phyloP scores from a whole-genome alignment of 2,888 invertebrate genomes.

The Drosophila merina region DNA sequence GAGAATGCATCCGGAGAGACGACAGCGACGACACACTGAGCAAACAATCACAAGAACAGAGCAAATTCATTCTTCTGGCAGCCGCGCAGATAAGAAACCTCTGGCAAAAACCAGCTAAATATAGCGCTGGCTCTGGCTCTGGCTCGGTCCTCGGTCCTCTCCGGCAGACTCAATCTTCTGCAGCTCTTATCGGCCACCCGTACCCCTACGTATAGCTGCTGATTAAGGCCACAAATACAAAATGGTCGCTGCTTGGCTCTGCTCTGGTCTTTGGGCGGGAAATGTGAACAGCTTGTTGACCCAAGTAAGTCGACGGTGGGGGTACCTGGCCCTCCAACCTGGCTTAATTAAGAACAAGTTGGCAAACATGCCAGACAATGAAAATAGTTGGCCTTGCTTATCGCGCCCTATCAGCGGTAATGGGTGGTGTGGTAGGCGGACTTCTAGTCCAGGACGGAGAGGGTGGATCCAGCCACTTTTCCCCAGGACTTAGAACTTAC shows the following conservation, averaged over 20 bases:
- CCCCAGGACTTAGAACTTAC: constrained; percentile 48
- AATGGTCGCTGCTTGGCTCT: constrained; percentile 53
- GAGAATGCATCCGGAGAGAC: constrained; percentile 69
- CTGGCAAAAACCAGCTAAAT: constrained; percentile 55
- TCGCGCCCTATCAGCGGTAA: constrained; percentile 66
- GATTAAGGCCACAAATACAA: constrained; percentile 62
- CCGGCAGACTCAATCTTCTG: constrained; percentile 58
- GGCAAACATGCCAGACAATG: constrained; percentile 65
- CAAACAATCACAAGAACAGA: constrained; percentile 75
- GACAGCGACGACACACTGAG: constrained; percentile 48
- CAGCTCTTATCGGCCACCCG: constrained; percentile 58
- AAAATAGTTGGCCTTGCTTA: constrained; percentile 77
- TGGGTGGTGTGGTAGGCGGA: constrained; percentile 1
- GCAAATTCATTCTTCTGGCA: constrained; percentile 74
- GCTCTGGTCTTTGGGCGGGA: constrained; percentile 26
- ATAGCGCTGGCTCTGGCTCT: constrained; percentile 47
- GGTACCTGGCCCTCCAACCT: constrained; percentile 53
- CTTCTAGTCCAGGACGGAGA: neutral
- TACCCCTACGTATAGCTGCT: constrained; percentile 33
- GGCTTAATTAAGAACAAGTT: constrained; percentile 77
- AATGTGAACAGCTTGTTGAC: constrained; percentile 60
- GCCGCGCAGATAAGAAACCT: constrained; percentile 32
- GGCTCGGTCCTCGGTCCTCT: constrained; percentile 17
- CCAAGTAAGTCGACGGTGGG: constrained; percentile 41
- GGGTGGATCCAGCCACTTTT: constrained; percentile 47